Evolutionary conservation across 2,888 invertebrate species (phyloP), one percentile per base, ranked within the genome.

Genomic region (Stegana nigrithorax): DNA sequence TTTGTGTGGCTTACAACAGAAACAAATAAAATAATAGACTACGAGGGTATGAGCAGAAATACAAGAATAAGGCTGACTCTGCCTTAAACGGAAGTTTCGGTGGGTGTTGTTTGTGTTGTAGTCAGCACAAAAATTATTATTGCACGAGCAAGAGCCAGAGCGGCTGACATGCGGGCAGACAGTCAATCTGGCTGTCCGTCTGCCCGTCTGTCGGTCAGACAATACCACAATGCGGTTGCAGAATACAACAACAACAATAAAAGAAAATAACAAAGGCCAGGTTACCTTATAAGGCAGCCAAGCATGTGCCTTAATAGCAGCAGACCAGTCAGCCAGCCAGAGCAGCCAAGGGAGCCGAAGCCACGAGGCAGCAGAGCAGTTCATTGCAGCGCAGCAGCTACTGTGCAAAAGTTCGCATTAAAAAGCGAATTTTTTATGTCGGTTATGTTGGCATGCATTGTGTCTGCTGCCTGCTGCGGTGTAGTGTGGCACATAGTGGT

Each of bases 171-270:
- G n/a, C n/a, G n/a, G n/a, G n/a, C n/a, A n/a, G n/a, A n/a, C n/a
- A n/a, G n/a, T n/a, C n/a, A n/a, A n/a, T n/a, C n/a, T n/a, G 25
- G 25, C 23, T 47, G 45, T 21, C 21, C 23, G 12, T 10, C 10
- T 39, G n/a, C 17, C n/a, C n/a, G 39, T 17, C 14, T 6, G 69
- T 64, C 69, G 70, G 75, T 27, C 70, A 79, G 69, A 75, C 73
- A 79, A 73, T 78, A 78, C 69, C 80, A 75, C 75, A 75, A 79
- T 79, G 75, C 73, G 75, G 80, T 78, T 75, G 76, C 75, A 78
- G 63, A 14, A 23, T 39, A 25, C 42, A 36, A 58, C 32, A 60
- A 44, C 12, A 64, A 60, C 44, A 60, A 56, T 45, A 27, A 58
- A 17, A 61, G 61, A 45, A 60, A 59, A 60, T 66, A 66, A 58